Conservation (phyloP, 1,140 invertebrate species). For the Drepana arcuata region DNA sequence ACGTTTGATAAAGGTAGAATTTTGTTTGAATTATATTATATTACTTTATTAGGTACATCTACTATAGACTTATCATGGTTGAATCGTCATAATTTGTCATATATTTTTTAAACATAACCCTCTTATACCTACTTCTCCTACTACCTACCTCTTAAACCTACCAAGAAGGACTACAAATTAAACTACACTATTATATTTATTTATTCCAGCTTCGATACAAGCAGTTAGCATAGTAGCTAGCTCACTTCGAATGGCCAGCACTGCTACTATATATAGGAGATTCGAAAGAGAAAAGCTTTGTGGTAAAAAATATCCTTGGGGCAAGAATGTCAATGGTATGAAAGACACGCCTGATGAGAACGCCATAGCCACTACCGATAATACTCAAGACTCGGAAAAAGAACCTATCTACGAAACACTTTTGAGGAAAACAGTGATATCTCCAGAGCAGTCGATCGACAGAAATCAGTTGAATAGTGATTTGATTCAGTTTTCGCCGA, state of each 20-base stretch:
- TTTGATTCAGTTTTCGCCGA: slow-evolving; percentile 55
- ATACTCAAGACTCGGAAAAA: slow-evolving; percentile 3
- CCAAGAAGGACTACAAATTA: no score
- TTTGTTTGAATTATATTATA: no score
- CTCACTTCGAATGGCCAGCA: slow-evolving; percentile 76
- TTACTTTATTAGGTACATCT: neutral
- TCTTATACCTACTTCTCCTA: no score
- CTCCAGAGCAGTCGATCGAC: slow-evolving; percentile 18
- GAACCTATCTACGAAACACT: slow-evolving; percentile 40
- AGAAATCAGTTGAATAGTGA: slow-evolving; percentile 32
- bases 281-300: slow-evolving; percentile 83
- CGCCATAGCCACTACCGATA: slow-evolving; percentile 12
- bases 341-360: slow-evolving; percentile 4
- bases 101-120: no score
- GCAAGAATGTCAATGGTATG: slow-evolving; percentile 44
- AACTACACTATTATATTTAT: no score
- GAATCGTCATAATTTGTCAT: no score
- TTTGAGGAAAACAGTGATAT: slow-evolving; percentile 22
- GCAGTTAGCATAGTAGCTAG: slow-evolving; percentile 77
- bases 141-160: no score
- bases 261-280: slow-evolving; percentile 79
- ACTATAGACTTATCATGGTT: no score
- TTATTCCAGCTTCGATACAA: slow-evolving; percentile 77
- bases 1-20: slow-evolving; percentile 54
- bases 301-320: slow-evolving; percentile 81